phyloP scores from a whole-genome alignment of 2,113 vertebrate genomes.

The Eptesicus fuscus region DNA sequence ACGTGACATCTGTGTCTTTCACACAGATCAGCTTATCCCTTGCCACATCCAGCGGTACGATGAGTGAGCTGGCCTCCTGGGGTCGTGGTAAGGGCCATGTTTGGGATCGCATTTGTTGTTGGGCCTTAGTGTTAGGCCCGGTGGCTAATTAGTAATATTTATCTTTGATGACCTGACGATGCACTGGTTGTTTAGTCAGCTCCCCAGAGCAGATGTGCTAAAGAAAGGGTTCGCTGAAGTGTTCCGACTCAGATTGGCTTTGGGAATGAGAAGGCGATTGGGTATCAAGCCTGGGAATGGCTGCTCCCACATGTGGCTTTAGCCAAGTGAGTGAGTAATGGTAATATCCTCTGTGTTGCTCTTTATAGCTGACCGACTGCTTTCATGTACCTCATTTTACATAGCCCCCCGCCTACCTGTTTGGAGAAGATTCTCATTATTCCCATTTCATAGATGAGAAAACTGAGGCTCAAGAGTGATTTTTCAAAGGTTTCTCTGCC shows the following conservation, averaged over 20 bases:
- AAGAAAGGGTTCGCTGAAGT: not conserved
- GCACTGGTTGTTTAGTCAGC: not conserved
- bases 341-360: not conserved
- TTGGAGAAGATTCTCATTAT: not conserved
- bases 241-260: not conserved
- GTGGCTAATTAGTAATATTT: constrained; percentile 46
- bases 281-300: not conserved
- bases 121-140: constrained; percentile 42
- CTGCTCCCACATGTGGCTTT: not conserved
- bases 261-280: not conserved
- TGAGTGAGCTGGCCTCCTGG: constrained; percentile 42
- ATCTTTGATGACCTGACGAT: constrained; percentile 53
- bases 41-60: constrained; percentile 40
- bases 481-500: not conserved
- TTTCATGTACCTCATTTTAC: not conserved
- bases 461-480: not conserved
- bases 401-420: not conserved
- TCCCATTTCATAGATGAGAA: constrained; percentile 5
- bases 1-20: constrained; percentile 68
- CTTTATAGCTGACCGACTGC: not conserved
- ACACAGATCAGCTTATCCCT: constrained; percentile 63
- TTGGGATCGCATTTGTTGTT: constrained; percentile 56
- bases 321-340: not conserved
- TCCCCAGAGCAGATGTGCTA: constrained; percentile 25
- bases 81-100: constrained; percentile 55